Base-by-base conservation (phyloP, 2,113 vertebrate species). In the Esox niger region DNA sequence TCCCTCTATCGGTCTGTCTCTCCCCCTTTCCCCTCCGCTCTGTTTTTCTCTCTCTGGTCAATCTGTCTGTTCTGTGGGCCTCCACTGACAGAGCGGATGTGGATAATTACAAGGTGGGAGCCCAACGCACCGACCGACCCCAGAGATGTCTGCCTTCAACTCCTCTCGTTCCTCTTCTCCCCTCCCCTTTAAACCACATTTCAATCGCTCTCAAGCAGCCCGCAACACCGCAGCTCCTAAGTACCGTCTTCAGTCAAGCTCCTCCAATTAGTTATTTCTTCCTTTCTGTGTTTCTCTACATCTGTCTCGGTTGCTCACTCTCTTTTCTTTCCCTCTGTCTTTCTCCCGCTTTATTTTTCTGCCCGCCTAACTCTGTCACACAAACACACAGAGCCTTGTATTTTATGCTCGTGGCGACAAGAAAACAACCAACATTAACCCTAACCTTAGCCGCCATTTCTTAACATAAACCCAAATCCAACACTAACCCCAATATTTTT, bases 51-150 rank as follows among this genome's bases (percentile, higher is more conserved):
- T 65, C 54, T 70, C 61, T 23, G 74, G 73, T 68, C 67, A 66
- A 68, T 79, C 62, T 52, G 79, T 83, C 76, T 62, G 20, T 78
- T 49, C 70, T 64, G 74, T 55, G 70, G 79, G 77, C 69, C 69
- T 43, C 21, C 77, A 69, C 81, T 81, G 72, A 81, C 83, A 79
- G 79, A 82, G 80, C 82, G 82, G 89, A 89, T 86, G 83, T 82
- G 73, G 79, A 83, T 89, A 89, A 90, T 90, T 88, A 90, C 67
- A 89, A 89, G 88, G 82, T 89, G 87, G 76, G 81, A 69, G 31
- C 76, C 65, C 68, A 73, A 72, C 25, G 49, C 76, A 68, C 79
- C 86, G 79, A 70, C 79, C 86, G 80, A 82, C 85, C 85, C 81
- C 68, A 70, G 79, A 81, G 79, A 81, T 79, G 81, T 77, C 78